phyloP scores from a whole-genome alignment of 2,797 vertebrate species.

The Sebastes kiyomatsui region DNA sequence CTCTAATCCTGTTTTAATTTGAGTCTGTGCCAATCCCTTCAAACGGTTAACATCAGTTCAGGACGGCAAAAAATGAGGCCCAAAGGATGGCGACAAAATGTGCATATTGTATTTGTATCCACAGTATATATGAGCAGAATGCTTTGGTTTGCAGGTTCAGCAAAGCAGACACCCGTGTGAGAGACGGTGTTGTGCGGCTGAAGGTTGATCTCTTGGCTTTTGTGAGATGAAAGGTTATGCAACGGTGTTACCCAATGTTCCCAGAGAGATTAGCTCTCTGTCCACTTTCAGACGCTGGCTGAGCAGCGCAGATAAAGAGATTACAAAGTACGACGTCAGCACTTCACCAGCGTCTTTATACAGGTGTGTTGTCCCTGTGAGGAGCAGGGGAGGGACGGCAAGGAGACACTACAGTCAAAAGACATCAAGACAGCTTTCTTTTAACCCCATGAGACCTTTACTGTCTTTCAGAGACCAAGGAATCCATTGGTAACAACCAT shows the following conservation, averaged over 20 bases:
- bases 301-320: constrained; percentile 67
- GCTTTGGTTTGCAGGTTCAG: background rate
- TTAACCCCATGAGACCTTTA: too few relatives aligned
- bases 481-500: too few relatives aligned
- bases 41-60: background rate
- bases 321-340: constrained; percentile 57
- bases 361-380: constrained; percentile 57
- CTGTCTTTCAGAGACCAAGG: too few relatives aligned
- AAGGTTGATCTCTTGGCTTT: constrained; percentile 38
- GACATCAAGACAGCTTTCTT: background rate
- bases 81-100: background rate
- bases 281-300: constrained; percentile 31
- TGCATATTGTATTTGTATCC: background rate
- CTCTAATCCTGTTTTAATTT: constrained; percentile 72
- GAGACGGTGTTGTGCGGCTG: background rate
- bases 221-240: constrained; percentile 68
- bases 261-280: constrained; percentile 68
- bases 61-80: background rate
- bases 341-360: constrained; percentile 23
- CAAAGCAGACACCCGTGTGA: background rate
- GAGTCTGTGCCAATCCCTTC: constrained; percentile 44
- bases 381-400: background rate
- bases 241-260: constrained; percentile 75
- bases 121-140: background rate
- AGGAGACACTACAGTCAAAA: background rate